Conservation (phyloP, 2,113 vertebrate species). For the Chrysochloris asiatica region DNA sequence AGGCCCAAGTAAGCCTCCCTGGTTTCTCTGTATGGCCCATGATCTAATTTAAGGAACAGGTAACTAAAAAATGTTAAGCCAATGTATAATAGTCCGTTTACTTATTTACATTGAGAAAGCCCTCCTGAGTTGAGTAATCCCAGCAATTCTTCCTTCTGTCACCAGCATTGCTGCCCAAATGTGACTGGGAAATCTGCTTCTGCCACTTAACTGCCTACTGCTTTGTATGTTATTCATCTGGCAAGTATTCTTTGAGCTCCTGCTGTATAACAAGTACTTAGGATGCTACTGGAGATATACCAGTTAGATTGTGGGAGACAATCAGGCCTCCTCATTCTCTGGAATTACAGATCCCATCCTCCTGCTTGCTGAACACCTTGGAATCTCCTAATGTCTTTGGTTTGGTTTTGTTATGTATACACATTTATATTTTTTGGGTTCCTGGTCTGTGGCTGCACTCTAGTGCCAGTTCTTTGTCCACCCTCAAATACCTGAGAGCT, state of each 20-base stretch:
- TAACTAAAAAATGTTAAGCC: constrained; percentile 51
- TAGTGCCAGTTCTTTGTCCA: not conserved
- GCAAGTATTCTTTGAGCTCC: not conserved
- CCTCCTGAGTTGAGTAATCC: constrained; percentile 38
- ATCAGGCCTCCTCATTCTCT: not conserved
- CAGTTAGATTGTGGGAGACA: not conserved
- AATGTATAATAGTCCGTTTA: constrained; percentile 46
- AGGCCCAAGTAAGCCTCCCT: not conserved
- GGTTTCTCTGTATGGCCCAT: constrained; percentile 13
- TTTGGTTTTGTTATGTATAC: constrained; percentile 23
- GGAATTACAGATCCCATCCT: not conserved
- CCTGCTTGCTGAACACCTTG: constrained; percentile 25
- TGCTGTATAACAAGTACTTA: not conserved
- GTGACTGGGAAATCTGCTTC: not conserved
- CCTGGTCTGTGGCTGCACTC: not conserved
- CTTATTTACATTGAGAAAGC: not conserved
- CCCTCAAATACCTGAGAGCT: not conserved
- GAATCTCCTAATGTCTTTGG: not conserved
- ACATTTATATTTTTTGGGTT: not conserved
- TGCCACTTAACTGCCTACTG: not conserved
- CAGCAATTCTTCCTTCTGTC: not conserved
- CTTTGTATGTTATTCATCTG: not conserved
- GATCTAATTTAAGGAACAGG: constrained; percentile 61
- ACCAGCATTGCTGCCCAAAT: not conserved
- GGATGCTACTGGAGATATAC: not conserved